phyloP scores from a whole-genome alignment of 1,140 invertebrate genomes.

The Drosophila sturtevanti region DNA sequence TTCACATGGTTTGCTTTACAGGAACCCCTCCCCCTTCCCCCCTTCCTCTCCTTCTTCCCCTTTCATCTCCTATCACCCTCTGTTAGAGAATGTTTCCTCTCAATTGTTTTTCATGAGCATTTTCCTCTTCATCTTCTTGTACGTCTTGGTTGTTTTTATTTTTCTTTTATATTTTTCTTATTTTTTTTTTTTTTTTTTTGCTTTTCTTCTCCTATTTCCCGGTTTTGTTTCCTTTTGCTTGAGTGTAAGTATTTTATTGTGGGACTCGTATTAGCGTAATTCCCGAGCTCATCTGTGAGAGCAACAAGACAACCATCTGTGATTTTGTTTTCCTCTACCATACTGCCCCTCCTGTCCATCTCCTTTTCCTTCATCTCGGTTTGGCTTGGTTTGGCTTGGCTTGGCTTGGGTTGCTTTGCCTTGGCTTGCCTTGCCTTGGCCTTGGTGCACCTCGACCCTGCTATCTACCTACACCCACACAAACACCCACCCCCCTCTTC shows the following conservation, averaged over 20 bases:
- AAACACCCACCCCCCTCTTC: neutral
- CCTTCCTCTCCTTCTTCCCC: neutral
- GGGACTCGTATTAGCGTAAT: conserved; percentile 67
- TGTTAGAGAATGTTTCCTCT: conserved; percentile 24
- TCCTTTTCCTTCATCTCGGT: too few species aligned
- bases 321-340: neutral
- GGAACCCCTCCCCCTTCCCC: conserved; percentile 10
- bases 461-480: neutral
- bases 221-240: neutral
- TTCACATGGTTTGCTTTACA: conserved; percentile 50
- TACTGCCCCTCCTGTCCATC: neutral
- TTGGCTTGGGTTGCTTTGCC: too few species aligned
- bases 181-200: neutral
- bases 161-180: neutral
- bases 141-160: neutral
- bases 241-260: conserved; percentile 57
- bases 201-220: neutral
- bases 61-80: too few species aligned
- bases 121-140: neutral
- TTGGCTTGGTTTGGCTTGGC: too few species aligned
- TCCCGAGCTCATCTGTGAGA: conserved; percentile 64
- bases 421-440: too few species aligned
- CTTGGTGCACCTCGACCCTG: neutral
- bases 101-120: conserved; percentile 53
- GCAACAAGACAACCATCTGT: conserved; percentile 13